Percentiles rank a stretch among this genome's conserved stretches.
phyloP scores from a whole-genome alignment of 1,140 invertebrate species.

The Lordiphosa collinella region DNA sequence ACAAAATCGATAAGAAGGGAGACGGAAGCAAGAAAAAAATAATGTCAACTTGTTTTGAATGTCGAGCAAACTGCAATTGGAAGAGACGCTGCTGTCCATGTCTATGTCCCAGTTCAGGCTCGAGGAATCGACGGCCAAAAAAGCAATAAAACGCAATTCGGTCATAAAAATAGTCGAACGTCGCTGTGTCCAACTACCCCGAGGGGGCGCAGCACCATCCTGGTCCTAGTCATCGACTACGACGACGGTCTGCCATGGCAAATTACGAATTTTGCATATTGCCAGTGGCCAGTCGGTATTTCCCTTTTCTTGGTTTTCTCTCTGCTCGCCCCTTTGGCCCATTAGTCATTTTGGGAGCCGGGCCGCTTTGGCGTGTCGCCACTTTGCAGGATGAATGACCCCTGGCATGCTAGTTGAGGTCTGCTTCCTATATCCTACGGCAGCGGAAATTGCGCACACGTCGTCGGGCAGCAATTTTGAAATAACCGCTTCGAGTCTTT shows the following conservation, averaged over 20 bases:
- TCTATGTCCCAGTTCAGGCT: slow-evolving; percentile 4
- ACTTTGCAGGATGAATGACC: slow-evolving; percentile 77
- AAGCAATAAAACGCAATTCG: slow-evolving; percentile 74
- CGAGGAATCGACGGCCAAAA: slow-evolving; percentile 42
- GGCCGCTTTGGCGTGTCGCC: slow-evolving; percentile 67
- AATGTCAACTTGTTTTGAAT: slow-evolving; percentile 75
- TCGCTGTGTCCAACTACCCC: slow-evolving; percentile 43
- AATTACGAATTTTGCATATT: slow-evolving; percentile 77
- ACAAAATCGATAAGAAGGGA: slow-evolving; percentile 67
- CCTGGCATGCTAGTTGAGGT: slow-evolving; percentile 20
- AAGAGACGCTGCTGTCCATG: slow-evolving; percentile 2
- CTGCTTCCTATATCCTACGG: slow-evolving; percentile 8
- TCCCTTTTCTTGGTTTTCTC: slow-evolving; percentile 13
- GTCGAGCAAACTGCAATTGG: slow-evolving; percentile 26
- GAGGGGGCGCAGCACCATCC: slow-evolving; percentile 13
- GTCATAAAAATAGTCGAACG: slow-evolving; percentile 76
- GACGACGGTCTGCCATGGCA: slow-evolving; percentile 52
- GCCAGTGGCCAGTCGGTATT: slow-evolving; percentile 35
- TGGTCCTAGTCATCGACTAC: not conserved
- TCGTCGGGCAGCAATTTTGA: slow-evolving; percentile 48
- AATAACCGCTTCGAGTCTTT: slow-evolving; percentile 37
- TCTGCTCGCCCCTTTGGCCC: slow-evolving; percentile 36
- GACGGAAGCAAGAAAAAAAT: slow-evolving; percentile 16
- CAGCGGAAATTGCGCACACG: slow-evolving; percentile 71
- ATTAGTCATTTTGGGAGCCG: slow-evolving; percentile 65